phyloP scores from a whole-genome alignment of 2,888 invertebrate genomes.

The Achlya flavicornis region DNA sequence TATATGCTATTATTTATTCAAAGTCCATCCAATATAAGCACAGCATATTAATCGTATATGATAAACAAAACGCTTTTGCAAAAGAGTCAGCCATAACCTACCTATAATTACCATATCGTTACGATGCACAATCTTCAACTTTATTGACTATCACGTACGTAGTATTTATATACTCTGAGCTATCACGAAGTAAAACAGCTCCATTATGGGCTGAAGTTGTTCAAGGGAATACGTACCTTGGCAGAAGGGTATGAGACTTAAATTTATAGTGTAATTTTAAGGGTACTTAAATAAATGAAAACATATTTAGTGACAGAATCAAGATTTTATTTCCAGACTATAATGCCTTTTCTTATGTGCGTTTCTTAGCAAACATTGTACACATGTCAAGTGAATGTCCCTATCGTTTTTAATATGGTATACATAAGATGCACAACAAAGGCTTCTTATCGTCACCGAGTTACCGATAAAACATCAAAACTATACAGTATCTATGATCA shows the following conservation, averaged over 20 bases:
- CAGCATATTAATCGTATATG: too few relatives aligned
- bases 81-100: too few relatives aligned
- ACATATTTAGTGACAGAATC: conserved; percentile 38
- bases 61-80: too few relatives aligned
- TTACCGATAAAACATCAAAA: conserved; percentile 17
- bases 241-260: neutral
- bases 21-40: too few relatives aligned
- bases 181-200: too few relatives aligned
- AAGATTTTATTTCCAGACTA: conserved; percentile 49
- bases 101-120: too few relatives aligned
- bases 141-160: too few relatives aligned
- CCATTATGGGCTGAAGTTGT: too few relatives aligned
- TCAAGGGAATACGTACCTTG: too few relatives aligned
- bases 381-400: conserved; percentile 35
- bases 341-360: conserved; percentile 46
- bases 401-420: conserved; percentile 25
- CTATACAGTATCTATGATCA: conserved; percentile 13
- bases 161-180: too few relatives aligned
- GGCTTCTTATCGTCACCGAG: conserved; percentile 18
- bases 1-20: too few relatives aligned
- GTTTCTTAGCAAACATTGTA: conserved; percentile 32
- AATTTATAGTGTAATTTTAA: neutral
- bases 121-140: too few relatives aligned
- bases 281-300: conserved; percentile 24
- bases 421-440: conserved; percentile 22